Base-by-base conservation (phyloP, 1,140 invertebrate genomes). In the Megalopta genalis region DNA sequence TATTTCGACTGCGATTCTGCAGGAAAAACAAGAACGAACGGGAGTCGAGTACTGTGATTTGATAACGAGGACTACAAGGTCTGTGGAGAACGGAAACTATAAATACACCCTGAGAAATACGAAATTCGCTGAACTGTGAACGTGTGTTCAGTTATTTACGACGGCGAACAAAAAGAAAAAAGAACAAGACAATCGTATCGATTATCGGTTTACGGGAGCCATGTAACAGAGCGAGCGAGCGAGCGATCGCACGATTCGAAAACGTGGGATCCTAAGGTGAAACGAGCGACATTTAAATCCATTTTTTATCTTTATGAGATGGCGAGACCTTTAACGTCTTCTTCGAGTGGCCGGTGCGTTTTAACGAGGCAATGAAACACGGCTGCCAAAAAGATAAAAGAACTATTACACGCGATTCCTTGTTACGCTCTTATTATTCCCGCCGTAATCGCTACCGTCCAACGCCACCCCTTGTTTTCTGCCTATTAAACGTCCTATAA, bases 301-400 rank as follows among this genome's bases (percentile, higher is more conserved):
- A 66, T 81, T 85, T 65, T 84, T 85, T 85, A 84, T 81, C 70
- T 78, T 85, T 81, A 82, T 74, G 57, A 59, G 73, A 70, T 70
- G 60, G 39, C 52, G 27, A 0, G 23, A 9, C 39, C 37, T 72
- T 77, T 73, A 80, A 85, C 27, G 68, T 76, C 57, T 71, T 60
- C 71, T 80, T 62, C 60, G 54, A 85, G 69, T 63, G 54, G 73
- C 49, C 54, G 32, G 57, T 60, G 70, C 66, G 57, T 75, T 85
- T 85, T 84, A 85, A 85, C 74, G 83, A 64, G 67, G 79, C 59
- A 81, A 69, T 84, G 76, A 81, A 71, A 62, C 76, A 37, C 60
- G 60, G 52, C 77, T 85, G 82, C 82, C 82, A 84, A 84, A 83
- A 81, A 74, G 79, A 84, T 81, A 84, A 77, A 84, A 69, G n/a